A percentile compares a stretch with the other conserved stretches of the same genome.
phyloP scores from a whole-genome alignment of 92 coral and sea anemone genomes.

The Epizoanthus fatuus region DNA sequence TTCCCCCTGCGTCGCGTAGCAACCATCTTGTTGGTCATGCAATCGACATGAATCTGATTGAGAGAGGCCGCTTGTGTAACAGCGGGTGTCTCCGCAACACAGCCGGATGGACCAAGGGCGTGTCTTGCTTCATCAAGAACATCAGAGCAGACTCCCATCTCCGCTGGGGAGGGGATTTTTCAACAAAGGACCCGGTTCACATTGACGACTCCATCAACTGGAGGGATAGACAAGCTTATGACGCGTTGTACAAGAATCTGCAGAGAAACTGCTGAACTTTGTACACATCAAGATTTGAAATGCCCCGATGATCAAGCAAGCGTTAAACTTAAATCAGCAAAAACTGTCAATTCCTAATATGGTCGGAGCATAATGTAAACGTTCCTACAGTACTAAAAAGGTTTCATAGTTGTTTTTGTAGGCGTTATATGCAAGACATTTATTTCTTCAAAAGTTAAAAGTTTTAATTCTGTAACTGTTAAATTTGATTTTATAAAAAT shows the following conservation, averaged over 20 bases:
- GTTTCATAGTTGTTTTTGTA: too few species aligned
- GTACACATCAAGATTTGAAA: not conserved
- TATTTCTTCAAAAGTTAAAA: too few species aligned
- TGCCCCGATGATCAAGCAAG: too few species aligned
- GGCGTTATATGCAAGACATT: too few species aligned
- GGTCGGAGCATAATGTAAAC: too few species aligned
- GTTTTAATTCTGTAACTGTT: too few species aligned
- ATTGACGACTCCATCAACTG: conserved; percentile 66
- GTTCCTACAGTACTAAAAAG: too few species aligned
- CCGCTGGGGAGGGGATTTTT: conserved; percentile 83
- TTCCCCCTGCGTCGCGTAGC: conserved; percentile 56
- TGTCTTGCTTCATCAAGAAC: conserved; percentile 56
- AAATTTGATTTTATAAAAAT: too few species aligned
- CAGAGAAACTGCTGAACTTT: conserved; percentile 45
- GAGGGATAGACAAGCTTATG: conserved; percentile 15
- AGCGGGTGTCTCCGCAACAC: conserved; percentile 30
- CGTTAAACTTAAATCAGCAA: too few species aligned
- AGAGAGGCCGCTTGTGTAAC: too few species aligned
- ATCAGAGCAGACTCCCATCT: conserved; percentile 45
- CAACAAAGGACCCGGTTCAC: conserved; percentile 47
- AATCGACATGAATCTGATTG: conserved; percentile 53
- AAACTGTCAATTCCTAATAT: too few species aligned
- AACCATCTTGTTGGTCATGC: conserved; percentile 78
- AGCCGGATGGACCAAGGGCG: conserved; percentile 3
- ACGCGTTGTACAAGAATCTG: conserved; percentile 24